Evolutionary conservation across 1,140 invertebrate genomes (phyloP), one percentile per base, ranked within the genome.

Genomic region (Metopolophium dirhodum): DNA sequence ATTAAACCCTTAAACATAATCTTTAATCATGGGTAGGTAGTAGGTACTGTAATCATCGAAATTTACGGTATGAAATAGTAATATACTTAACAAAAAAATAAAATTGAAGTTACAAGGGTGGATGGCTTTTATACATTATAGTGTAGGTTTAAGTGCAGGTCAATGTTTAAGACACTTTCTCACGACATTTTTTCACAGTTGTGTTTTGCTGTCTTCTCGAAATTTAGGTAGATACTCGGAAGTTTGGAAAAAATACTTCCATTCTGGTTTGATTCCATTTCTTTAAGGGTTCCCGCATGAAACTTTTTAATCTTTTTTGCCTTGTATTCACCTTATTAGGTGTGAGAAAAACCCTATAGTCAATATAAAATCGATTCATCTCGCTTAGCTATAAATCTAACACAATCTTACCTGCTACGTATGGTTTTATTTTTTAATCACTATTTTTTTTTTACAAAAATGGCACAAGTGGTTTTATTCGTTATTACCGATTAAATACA

Each of bases 401-500:
- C 30, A 77, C n/a, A n/a, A n/a, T n/a, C 6, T n/a, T 77, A n/a
- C n/a, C 61, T 77, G 61, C 30, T 77, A 77, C 14, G 61, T 77
- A 77, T n/a, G 14, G n/a, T 77, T n/a, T 77, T 77, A 54, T 6
- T 54, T 54, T 54, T 54, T 54, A 54, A 54, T 22, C 23, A 57
- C 22, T 57, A n/a, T 68, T 68, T 77, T 77, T 49, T 61, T n/a
- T 18, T 4, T 77, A 77, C 14, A n/a, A 77, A n/a, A n/a, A 77
- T 77, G 61, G 61, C 61, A 77, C 61, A 77, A 77, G 61, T 77
- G 61, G 61, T 77, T 77, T 77, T n/a, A 77, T 77, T 77, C 61
- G 61, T 35, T n/a, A n/a, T 77, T 77, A 77, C 6, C 61, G 61
- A 77, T 77, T 77, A 77, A 77, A 77, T n/a, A 77, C 7, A 77